Evolutionary conservation across 1,140 invertebrate species (phyloP).

Genomic region (Caenorhabditis elegans): WBcel235 BX284606.5:4591501-4592000

Average conservation of each 20-base stretch:
- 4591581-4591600: not conserved
- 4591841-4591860: no score
- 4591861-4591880: not conserved
- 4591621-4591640: not conserved
- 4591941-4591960: not conserved
- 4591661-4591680: conserved; percentile 19
- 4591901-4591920: no score
- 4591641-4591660: conserved; percentile 3
- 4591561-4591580: not conserved
- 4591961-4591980: not conserved
- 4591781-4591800: not conserved
- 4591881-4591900: not conserved
- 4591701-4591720: not conserved
- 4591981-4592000: not conserved
- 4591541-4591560: not conserved
- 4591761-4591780: not conserved
- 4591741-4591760: not conserved
- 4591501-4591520: conserved; percentile 1
- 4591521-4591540: not conserved
- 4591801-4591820: not conserved
- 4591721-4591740: not conserved
- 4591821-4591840: not conserved
- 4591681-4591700: not conserved
- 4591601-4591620: conserved; percentile 11
- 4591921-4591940: not conserved